Evolutionary conservation across 2,888 invertebrate genomes (phyloP), one percentile per base, ranked within the genome.

Genomic region (Seladonia tumulorum): DNA sequence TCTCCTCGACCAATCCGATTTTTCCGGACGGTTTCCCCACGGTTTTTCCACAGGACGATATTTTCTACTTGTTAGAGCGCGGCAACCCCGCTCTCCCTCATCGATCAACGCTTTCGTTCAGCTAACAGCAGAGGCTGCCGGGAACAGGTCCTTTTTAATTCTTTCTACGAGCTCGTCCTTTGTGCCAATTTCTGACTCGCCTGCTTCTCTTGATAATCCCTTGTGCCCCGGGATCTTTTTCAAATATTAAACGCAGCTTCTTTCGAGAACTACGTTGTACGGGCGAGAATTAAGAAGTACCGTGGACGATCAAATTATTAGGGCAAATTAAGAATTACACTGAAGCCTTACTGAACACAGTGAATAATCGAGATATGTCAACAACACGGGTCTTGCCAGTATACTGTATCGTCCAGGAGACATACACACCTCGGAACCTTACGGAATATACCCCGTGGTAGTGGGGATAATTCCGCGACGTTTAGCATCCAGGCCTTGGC

Each of bases 31-130:
- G n/a, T 68, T 35, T 68, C 29, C 8, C 66, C 10, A 4, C 22
- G 22, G 39, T 39, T 68, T 68, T 68, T 68, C 66, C 66, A 18
- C 5, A 7, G 42, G 7, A 70, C 42, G n/a, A 70, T 70, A 42
- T 70, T 70, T 70, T 42, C 42, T 42, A n/a, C 42, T 70, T 39
- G n/a, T 70, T 70, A 70, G 42, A 42, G 42, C 42, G 5, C 45
- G 29, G 10, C 66, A 63, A 63, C 5, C 25, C 25, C 16, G 14
- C 63, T 16, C 63, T 25, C 63, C 14, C 63, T 29, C 29, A 63
- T 63, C 29, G 29, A 63, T 63, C 63, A 63, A 63, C 63, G 63
- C 63, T 29, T 29, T 63, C 29, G 63, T 63, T 63, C 63, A 29
- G 16, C 60, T 25, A 16, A 25, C 60, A 16, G 16, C 25, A 0